Conservation (phyloP, 2,888 invertebrate species). For the Archips crataeganus region DNA sequence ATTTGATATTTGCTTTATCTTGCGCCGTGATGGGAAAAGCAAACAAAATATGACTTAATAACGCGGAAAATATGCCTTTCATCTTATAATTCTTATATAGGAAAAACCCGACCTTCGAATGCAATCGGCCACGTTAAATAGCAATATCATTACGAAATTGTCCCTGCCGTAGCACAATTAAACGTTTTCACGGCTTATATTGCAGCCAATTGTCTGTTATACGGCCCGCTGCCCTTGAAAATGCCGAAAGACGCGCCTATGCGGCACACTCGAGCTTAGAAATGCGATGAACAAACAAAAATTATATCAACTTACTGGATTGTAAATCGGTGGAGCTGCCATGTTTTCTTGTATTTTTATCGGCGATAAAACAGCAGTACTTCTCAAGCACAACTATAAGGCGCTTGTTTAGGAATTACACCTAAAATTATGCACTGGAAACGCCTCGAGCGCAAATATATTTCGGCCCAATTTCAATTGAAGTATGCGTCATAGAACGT, state of each 20-base stretch:
- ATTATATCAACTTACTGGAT: slow-evolving; percentile 66
- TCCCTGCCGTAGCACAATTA: slow-evolving; percentile 43
- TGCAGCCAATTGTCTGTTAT: slow-evolving; percentile 53
- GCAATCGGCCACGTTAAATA: slow-evolving; percentile 40
- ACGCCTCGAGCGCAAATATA: slow-evolving; percentile 62
- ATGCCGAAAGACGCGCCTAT: slow-evolving; percentile 50
- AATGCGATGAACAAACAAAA: slow-evolving; percentile 44
- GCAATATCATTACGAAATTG: slow-evolving; percentile 45
- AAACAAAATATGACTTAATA: slow-evolving; percentile 27
- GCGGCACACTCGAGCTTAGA: slow-evolving; percentile 42
- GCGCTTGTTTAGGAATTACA: slow-evolving; percentile 49
- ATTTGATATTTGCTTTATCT: slow-evolving; percentile 22
- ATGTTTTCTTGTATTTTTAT: slow-evolving; percentile 55
- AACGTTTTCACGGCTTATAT: slow-evolving; percentile 58
- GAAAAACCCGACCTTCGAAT: slow-evolving; percentile 42
- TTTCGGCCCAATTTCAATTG: slow-evolving; percentile 57
- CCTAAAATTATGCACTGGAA: slow-evolving; percentile 56
- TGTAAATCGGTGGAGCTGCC: slow-evolving; percentile 74
- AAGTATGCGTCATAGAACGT: slow-evolving; percentile 68
- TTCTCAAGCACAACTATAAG: slow-evolving; percentile 46
- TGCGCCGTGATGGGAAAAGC: slow-evolving; percentile 10
- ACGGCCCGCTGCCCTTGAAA: slow-evolving; percentile 70
- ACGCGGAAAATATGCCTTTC: not conserved
- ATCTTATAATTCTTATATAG: not conserved
- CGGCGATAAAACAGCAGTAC: slow-evolving; percentile 39